Evolutionary conservation across 1,140 invertebrate genomes (phyloP).

Genomic region (Pogonomyrmex californicus): DNA sequence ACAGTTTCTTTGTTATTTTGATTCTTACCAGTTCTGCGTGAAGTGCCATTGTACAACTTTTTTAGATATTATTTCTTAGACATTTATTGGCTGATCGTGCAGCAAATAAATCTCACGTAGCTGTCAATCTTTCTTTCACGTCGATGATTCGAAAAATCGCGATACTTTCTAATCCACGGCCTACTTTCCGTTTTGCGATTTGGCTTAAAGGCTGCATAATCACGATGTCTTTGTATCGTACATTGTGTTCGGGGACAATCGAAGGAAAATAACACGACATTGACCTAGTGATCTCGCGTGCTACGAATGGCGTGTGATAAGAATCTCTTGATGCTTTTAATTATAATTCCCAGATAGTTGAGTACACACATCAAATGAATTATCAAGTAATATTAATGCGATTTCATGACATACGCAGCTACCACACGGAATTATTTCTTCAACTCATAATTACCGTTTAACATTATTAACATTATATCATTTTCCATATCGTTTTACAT

Average conservation of each 20-base stretch:
- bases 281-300: constrained; percentile 53
- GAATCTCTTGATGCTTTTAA: constrained; percentile 45
- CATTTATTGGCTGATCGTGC: not conserved
- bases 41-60: not conserved
- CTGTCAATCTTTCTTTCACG: constrained; percentile 13
- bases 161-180: constrained; percentile 42
- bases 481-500: not conserved
- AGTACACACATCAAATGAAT: not conserved
- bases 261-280: constrained; percentile 34
- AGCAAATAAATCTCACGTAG: not conserved
- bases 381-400: not conserved
- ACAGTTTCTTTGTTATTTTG: not conserved
- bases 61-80: not conserved
- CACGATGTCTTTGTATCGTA: not conserved
- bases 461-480: not conserved
- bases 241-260: not conserved
- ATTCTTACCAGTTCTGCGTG: not conserved
- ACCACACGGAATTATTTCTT: not conserved
- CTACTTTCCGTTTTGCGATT: constrained; percentile 31
- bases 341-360: not conserved
- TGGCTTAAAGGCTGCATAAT: constrained; percentile 35
- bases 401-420: not conserved
- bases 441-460: not conserved
- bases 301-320: constrained; percentile 25
- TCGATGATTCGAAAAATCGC: constrained; percentile 12